Base-by-base conservation (phyloP, 1,140 invertebrate genomes). In the Cyclargus thomasi region DNA sequence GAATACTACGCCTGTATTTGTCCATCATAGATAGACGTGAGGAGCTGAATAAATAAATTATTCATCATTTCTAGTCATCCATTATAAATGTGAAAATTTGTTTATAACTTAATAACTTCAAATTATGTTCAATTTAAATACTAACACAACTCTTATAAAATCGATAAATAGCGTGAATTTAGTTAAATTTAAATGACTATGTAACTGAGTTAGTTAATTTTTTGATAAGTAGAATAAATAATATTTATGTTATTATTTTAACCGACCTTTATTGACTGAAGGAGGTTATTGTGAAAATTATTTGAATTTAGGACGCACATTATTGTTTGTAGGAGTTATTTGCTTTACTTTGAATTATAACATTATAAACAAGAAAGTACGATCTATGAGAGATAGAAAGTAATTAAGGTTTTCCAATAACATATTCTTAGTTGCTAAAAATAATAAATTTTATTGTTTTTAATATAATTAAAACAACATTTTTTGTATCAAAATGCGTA, bases 41-140 rank as follows among this genome's bases (percentile, higher is more conserved):
- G 1, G 3, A 11, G 39, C 14, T 8, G 14, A 2, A 47, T 16
- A 47, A n/a, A 14, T 47, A 11, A 16, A 47, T 47, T 3, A 47
- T 47, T 47, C 39, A 47, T 47, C 39, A 47, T 14, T 47, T 47
- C 39, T 47, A 47, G 39, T 47, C 39, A 47, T 47, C 39, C 39
- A 47, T 47, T 47, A 7, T 29, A 29, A 29, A 29, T 29, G 29
- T 29, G 29, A 29, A 29, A 29, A 29, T 29, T 7, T 29, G 29
- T 29, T 29, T 0, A 29, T 29, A 29, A 29, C 29, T 29, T 29
- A 2, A 3, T 29, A 29, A 29, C 29, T 29, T 29, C 8, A 29
- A 29, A 29, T 4, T 29, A 29, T 29, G 29, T 29, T 29, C 8
- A 29, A 8, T 29, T 29, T 29, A 29, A 29, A 29, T 29, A 29